Base-by-base conservation (phyloP, 1,140 invertebrate genomes). In the Zophobas morio region DNA sequence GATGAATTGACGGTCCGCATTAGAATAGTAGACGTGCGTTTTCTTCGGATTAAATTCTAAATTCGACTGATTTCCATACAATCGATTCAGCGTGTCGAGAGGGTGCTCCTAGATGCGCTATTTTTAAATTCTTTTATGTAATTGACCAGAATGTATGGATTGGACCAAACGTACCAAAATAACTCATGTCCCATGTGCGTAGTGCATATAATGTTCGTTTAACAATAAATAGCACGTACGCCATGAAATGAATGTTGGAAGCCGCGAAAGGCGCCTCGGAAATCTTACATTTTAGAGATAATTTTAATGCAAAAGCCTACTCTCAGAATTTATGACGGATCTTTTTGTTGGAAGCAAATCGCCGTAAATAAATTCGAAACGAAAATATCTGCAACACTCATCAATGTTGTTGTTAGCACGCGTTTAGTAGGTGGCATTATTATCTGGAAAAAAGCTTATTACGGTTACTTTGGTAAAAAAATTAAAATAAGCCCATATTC, bases 71-170 rank as follows among this genome's bases (percentile, higher is more conserved):
- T 51, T 51, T 51, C 6, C 49, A 20, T 51, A 6, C n/a, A 20
- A 51, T 51, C 49, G 4, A 51, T 51, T 51, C 2, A 51, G n/a
- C 20, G 49, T 51, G 32, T 66, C 33, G 60, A 42, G 8, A 39
- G 20, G 60, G 32, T 66, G 37, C 39, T 20, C 39, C 39, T n/a
- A n/a, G 57, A 37, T 20, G 51, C 8, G 47, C 47, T 73, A 73
- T 73, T 73, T 73, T 73, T 73, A 73, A 73, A 56, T 54, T 56
- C 49, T 73, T 73, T 73, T 73, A 73, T 73, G 36, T 73, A 73
- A 73, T 73, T 73, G 71, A 56, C 36, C 71, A 56, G 54, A 56
- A 56, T 72, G 70, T 73, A 73, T 73, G 49, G 36, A 73, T 73
- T 73, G 70, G 70, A 6, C 70, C n/a, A 73, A 73, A 73, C 70